Evolutionary conservation across 2,888 invertebrate species (phyloP).

Genomic region (Ophonus ardosiacus): DNA sequence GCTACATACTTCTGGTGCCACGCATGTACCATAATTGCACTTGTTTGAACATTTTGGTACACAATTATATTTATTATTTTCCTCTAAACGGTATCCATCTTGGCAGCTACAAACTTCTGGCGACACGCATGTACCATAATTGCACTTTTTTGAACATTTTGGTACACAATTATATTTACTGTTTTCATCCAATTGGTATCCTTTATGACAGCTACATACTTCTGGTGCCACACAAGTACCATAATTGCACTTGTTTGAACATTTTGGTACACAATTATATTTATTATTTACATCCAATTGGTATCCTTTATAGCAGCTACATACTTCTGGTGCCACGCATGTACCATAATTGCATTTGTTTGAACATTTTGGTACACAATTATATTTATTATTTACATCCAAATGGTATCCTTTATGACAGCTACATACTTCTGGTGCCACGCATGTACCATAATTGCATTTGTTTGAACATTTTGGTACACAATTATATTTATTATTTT

Average conservation of each 20-base stretch:
- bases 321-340: too few relatives aligned
- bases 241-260: constrained; percentile 73
- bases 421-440: too few relatives aligned
- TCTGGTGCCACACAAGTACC: constrained; percentile 67
- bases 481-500: too few relatives aligned
- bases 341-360: too few relatives aligned
- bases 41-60: constrained; percentile 11
- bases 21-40: constrained; percentile 42
- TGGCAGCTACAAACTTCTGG: constrained; percentile 55
- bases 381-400: too few relatives aligned
- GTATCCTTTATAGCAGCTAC: too few relatives aligned
- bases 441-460: too few relatives aligned
- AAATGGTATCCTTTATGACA: too few relatives aligned
- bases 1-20: constrained; percentile 65
- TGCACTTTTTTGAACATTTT: constrained; percentile 66
- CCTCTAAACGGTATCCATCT: constrained; percentile 25
- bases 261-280: constrained; percentile 72
- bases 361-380: too few relatives aligned
- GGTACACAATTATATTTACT: constrained; percentile 68
- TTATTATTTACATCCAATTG: constrained; percentile 74
- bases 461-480: too few relatives aligned
- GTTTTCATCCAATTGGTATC: constrained; percentile 74
- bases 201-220: constrained; percentile 71
- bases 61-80: constrained; percentile 18
- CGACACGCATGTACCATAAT: constrained; percentile 65